phyloP scores from a whole-genome alignment of 1,140 invertebrate species.

The Orius laevigatus region DNA sequence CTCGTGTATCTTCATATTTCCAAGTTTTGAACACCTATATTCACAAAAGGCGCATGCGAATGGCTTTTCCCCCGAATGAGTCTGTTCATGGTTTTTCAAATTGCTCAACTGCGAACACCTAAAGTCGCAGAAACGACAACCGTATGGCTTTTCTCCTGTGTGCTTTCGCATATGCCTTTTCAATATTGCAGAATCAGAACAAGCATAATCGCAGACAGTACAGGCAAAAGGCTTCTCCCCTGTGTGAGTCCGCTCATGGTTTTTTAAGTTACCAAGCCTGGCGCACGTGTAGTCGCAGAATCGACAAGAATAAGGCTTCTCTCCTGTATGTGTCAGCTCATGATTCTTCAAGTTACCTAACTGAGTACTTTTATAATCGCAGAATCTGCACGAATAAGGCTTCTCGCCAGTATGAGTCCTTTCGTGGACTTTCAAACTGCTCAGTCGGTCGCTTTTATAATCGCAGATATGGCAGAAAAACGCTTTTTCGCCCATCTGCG shows the following conservation, averaged over 20 bases:
- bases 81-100: constrained; percentile 4
- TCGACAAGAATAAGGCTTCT: not conserved
- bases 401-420: not conserved
- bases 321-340: not conserved
- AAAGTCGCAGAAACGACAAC: not conserved
- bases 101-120: not conserved
- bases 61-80: constrained; percentile 1
- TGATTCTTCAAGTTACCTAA: not conserved
- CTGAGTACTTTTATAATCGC: not conserved
- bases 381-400: not conserved
- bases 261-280: not conserved
- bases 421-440: too few species aligned
- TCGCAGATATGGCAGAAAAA: too few species aligned
- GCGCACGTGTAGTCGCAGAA: not conserved
- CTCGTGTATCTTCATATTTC: not conserved
- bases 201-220: not conserved
- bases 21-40: not conserved
- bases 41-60: constrained; percentile 2
- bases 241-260: not conserved
- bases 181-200: not conserved
- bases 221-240: not conserved
- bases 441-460: too few species aligned
- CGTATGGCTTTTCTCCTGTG: not conserved
- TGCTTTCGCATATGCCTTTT: not conserved
- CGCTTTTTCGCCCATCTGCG: too few species aligned